These are phyloP conservation scores for Anniella stebbinsi DNA, from an alignment of 2,797 vertebrate genomes.

Conservation along the genomic window DNA sequence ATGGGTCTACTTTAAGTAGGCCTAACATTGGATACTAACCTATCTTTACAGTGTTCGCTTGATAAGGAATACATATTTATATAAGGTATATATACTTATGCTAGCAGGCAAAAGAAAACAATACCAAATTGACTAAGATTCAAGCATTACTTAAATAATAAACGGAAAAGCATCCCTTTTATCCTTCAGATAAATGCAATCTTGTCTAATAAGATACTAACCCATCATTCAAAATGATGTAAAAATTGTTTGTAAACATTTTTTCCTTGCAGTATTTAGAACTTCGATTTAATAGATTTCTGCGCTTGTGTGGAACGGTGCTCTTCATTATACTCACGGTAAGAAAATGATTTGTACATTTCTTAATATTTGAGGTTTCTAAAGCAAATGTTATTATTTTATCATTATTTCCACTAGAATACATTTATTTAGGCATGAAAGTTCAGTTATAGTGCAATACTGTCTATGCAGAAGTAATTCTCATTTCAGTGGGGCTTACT, in stretches of 20 bases:
- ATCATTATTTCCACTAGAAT: not conserved
- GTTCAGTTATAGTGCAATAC: not conserved
- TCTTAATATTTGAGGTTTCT: not conserved
- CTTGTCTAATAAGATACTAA: slow-evolving; percentile 18
- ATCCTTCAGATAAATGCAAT: not conserved
- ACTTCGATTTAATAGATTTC: slow-evolving; percentile 90
- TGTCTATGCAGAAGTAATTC: too few species aligned
- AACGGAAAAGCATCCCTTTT: not conserved
- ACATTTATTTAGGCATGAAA: not conserved
- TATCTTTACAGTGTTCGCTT: not conserved
- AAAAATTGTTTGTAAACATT: not conserved
- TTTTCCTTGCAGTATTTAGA: slow-evolving; percentile 89
- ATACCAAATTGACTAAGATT: not conserved
- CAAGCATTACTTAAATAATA: not conserved
- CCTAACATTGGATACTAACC: not conserved
- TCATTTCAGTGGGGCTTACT: too few species aligned
- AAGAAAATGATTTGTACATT: slow-evolving; percentile 74
- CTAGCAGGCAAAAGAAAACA: slow-evolving; percentile 33
- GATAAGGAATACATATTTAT: not conserved
- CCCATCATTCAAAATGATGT: not conserved
- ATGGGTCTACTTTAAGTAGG: not conserved
- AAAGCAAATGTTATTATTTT: not conserved
- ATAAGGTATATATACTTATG: not conserved
- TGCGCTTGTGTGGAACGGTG: slow-evolving; percentile 88
- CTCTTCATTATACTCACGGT: slow-evolving; percentile 94